Percentiles rank a stretch among this genome's conserved stretches.
phyloP scores from a whole-genome alignment of 1,140 invertebrate genomes.

The Pseudomyrmex cubaensis region DNA sequence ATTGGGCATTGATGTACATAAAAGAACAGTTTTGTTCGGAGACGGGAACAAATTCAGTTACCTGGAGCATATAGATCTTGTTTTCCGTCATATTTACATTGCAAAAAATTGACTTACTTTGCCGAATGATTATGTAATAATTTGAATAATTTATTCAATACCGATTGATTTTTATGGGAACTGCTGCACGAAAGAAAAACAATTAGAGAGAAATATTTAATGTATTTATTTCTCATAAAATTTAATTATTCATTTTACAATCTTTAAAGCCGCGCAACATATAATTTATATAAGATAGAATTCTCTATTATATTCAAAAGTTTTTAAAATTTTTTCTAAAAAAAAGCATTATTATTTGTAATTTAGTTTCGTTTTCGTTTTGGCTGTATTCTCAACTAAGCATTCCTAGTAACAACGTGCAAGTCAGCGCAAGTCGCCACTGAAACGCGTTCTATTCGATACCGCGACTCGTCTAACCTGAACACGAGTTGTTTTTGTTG shows the following conservation, averaged over 20 bases:
- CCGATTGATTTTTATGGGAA: too few species aligned
- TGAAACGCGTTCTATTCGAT: constrained; percentile 38
- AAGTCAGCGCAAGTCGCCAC: constrained; percentile 34
- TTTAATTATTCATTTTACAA: too few species aligned
- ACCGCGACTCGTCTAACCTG: constrained; percentile 68
- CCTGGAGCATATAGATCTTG: background rate
- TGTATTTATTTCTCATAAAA: background rate
- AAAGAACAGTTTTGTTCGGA: constrained; percentile 41
- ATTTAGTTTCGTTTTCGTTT: constrained; percentile 21
- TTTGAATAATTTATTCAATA: too few species aligned
- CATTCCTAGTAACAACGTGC: background rate
- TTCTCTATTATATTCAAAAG: background rate
- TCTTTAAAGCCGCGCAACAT: too few species aligned
- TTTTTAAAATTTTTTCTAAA: background rate
- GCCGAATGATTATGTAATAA: too few species aligned
- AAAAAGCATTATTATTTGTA: background rate
- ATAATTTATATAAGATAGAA: background rate
- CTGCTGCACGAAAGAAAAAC: too few species aligned
- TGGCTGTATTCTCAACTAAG: background rate
- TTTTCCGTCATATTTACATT: background rate
- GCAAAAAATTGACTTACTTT: background rate
- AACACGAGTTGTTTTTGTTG: constrained; percentile 53
- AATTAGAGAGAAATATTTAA: background rate
- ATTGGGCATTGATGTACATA: constrained; percentile 26
- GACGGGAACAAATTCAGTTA: constrained; percentile 3